These are phyloP conservation scores for Agonopterix alstromeriana DNA, from an alignment of 2,888 invertebrate genomes.

Conservation along the genomic window DNA sequence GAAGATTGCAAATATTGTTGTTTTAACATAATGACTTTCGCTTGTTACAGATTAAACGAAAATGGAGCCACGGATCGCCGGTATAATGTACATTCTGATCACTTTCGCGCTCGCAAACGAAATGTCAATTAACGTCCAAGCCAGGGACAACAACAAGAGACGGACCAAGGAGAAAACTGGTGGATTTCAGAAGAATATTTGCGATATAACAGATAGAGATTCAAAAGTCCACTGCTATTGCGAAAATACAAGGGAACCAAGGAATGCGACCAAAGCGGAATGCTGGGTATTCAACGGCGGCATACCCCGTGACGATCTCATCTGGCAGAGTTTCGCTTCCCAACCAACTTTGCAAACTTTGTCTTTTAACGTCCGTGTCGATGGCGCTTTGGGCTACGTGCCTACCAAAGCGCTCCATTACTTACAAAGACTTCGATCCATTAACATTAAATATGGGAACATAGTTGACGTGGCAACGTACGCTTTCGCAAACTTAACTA, in stretches of 20 bases:
- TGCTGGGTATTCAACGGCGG: conserved; percentile 86
- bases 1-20: conserved; percentile 14
- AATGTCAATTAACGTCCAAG: conserved; percentile 66
- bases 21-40: conserved; percentile 27
- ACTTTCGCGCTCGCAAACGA: conserved; percentile 64
- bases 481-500: conserved; percentile 85
- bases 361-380: conserved; percentile 82
- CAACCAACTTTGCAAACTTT: conserved; percentile 83
- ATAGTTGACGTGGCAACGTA: conserved; percentile 82
- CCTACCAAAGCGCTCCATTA: conserved; percentile 83
- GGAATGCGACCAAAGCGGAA: conserved; percentile 82
- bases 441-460: conserved; percentile 84
- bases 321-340: conserved; percentile 85
- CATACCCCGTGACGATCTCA: conserved; percentile 80
- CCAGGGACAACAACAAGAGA: conserved; percentile 60
- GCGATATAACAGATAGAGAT: conserved; percentile 72
- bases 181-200: conserved; percentile 74
- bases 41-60: conserved; percentile 63
- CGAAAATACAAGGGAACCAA: conserved; percentile 69
- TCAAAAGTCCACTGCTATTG: conserved; percentile 83
- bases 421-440: conserved; percentile 79
- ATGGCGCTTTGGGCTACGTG: conserved; percentile 82
- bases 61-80: conserved; percentile 60
- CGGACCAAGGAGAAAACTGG: conserved; percentile 65
- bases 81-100: conserved; percentile 59